Evolutionary conservation across 1,140 invertebrate genomes (phyloP), one percentile per base, ranked within the genome.

Genomic region (Belonocnema kinseyi): DNA sequence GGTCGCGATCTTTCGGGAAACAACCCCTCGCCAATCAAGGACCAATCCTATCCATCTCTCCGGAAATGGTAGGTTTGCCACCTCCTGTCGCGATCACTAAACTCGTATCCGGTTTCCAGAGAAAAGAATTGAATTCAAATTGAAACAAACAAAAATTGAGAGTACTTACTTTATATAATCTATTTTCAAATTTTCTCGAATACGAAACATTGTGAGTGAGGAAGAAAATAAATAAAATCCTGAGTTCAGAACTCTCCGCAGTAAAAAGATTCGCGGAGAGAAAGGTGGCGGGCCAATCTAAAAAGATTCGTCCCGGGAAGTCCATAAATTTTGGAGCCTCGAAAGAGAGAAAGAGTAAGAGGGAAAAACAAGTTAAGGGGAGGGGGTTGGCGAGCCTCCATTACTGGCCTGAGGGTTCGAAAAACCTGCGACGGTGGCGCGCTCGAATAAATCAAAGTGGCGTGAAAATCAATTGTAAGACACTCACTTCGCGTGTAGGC

Each of bases 391-490:
- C 79, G 61, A 84, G 70, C 71, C 76, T 81, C 77, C 84, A 82
- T 85, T 83, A 82, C 66, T 77, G 77, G 73, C 75, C 53, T 80
- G 81, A 81, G 85, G 83, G 77, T 82, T 80, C 81, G 83, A 87
- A 88, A 88, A 87, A 87, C 81, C 76, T 61, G 80, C 77, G 79
- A 79, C 81, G 83, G 73, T 77, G 83, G 82, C 85, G 80, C 82
- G 83, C 54, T 79, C 77, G 83, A 86, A 88, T 89, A 90, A 90
- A 90, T 90, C 88, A 90, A 87, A 88, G 82, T 81, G 83, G 85
- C 84, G 88, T 85, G 87, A 90, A 90, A 90, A 90, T 90, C 88
- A 90, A 90, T 90, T 88, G 86, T 80, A 83, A 88, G 85, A 86
- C 86, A 87, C 84, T 82, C 83, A 51, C 77, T 72, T 82, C 78